Evolutionary conservation across 2,797 vertebrate genomes (phyloP).

Genomic region (Nannoperca australis): DNA sequence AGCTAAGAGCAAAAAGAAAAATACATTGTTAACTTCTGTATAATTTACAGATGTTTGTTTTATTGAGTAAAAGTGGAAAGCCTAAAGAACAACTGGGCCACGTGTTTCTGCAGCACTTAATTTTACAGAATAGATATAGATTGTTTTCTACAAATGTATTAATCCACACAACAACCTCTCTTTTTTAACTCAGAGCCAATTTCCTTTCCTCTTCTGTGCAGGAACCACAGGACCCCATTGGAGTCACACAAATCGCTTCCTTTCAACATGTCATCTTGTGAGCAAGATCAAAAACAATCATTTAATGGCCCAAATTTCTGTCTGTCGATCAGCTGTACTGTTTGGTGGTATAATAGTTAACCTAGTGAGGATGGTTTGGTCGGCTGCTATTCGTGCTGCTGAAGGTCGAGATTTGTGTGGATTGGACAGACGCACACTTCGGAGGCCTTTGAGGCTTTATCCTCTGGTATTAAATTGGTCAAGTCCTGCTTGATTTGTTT

Average conservation of each 20-base stretch:
- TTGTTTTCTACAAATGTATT: background rate
- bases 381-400: background rate
- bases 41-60: background rate
- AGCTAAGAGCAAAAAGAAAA: background rate
- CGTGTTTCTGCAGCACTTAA: background rate
- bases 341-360: background rate
- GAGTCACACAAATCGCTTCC: background rate
- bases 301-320: background rate
- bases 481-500: background rate
- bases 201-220: background rate
- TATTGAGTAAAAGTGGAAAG: background rate
- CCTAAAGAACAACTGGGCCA: too few relatives aligned
- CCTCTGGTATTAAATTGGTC: background rate
- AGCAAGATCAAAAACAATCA: background rate
- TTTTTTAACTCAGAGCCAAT: background rate
- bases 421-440: background rate
- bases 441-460: too few relatives aligned
- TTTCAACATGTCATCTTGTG: background rate
- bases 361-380: background rate
- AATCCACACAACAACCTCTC: background rate
- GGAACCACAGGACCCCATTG: background rate
- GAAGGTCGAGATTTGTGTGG: background rate
- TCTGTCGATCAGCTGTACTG: background rate
- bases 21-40: background rate
- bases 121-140: background rate